Percentiles rank a stretch among this genome's conserved stretches.
phyloP scores from a whole-genome alignment of 2,113 vertebrate species.

The Cariama cristata region DNA sequence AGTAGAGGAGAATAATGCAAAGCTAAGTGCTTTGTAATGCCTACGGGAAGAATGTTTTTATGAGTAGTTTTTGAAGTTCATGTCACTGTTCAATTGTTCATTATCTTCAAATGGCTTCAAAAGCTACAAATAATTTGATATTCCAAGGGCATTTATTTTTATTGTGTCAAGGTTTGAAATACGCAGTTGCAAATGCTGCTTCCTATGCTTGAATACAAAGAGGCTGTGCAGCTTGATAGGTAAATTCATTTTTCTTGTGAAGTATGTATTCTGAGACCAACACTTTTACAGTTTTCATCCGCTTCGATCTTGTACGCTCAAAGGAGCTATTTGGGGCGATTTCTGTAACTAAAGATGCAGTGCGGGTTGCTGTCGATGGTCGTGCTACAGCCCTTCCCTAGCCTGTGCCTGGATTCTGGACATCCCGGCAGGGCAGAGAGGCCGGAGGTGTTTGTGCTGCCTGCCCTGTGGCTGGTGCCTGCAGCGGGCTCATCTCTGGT shows the following conservation, averaged over 20 bases:
- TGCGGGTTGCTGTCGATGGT: neutral
- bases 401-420: too few species aligned
- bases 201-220: neutral
- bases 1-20: neutral
- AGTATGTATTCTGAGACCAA: fast-evolving
- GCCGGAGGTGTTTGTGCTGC: neutral
- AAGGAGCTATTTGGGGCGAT: neutral
- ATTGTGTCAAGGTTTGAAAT: neutral
- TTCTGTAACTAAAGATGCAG: neutral
- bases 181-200: neutral
- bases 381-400: neutral
- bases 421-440: neutral
- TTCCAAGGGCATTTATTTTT: neutral
- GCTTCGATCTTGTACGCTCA: fast-evolving
- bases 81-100: slow-evolving; percentile 27
- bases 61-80: neutral
- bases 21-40: neutral
- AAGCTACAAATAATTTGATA: neutral
- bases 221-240: neutral
- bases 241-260: neutral
- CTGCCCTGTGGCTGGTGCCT: neutral
- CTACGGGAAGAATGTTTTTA: neutral
- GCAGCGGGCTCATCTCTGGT: too few species aligned
- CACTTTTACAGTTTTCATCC: neutral
- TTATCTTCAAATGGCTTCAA: neutral